Conservation (phyloP, 2,113 vertebrate species). For the Psephotus haematonotus region DNA sequence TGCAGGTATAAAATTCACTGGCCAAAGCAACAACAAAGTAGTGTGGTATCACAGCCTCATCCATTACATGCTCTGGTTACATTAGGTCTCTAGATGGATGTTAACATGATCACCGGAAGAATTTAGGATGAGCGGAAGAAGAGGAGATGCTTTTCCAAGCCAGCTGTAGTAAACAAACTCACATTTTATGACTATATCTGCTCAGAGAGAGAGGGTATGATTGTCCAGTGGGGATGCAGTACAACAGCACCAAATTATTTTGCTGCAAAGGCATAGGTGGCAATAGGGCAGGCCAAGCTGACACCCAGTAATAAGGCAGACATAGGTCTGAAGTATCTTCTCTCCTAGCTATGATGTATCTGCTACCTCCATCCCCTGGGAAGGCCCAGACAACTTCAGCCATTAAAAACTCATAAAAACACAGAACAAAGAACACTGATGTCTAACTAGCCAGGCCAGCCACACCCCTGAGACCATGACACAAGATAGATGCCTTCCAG, state of each 20-base stretch:
- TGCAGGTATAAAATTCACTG: background rate
- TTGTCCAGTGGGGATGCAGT: background rate
- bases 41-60: background rate
- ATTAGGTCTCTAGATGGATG: background rate
- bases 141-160: conserved; percentile 10
- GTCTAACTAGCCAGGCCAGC: background rate
- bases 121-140: background rate
- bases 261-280: conserved; percentile 6
- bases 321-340: conserved; percentile 6
- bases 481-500: background rate
- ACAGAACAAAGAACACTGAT: background rate
- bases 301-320: conserved; percentile 8
- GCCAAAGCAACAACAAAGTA: background rate
- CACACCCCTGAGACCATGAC: background rate
- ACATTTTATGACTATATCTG: conserved; percentile 24
- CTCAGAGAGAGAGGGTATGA: conserved; percentile 23
- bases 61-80: background rate
- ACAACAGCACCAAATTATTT: conserved; percentile 14
- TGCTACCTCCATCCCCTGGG: background rate
- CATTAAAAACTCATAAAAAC: background rate
- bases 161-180: conserved; percentile 18
- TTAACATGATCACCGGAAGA: background rate
- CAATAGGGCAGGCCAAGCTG: conserved; percentile 28
- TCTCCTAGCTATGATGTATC: conserved; percentile 14
- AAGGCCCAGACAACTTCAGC: conserved; percentile 45